Evolutionary conservation across 2,113 vertebrate genomes (phyloP).

Genomic region (Laticauda colubrina): DNA sequence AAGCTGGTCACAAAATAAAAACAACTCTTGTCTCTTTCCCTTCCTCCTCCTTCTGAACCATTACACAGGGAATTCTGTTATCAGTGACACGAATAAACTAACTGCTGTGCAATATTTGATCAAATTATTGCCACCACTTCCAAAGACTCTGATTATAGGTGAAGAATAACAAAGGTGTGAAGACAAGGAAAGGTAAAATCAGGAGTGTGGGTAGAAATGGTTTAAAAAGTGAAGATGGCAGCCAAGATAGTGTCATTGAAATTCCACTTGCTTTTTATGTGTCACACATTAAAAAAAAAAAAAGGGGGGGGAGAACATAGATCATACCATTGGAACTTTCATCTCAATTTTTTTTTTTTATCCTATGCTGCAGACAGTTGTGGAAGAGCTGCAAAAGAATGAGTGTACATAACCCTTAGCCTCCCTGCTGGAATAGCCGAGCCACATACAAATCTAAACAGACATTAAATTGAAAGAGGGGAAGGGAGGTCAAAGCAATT

Average conservation of each 20-base stretch:
- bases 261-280: not conserved
- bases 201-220: not conserved
- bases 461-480: slow-evolving; percentile 5
- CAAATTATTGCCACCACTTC: not conserved
- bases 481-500: not conserved
- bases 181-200: not conserved
- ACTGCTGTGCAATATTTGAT: not conserved
- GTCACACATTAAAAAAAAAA: not conserved
- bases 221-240: not conserved
- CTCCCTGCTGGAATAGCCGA: not conserved
- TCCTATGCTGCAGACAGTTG: not conserved
- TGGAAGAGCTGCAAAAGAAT: not conserved
- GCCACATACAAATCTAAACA: slow-evolving; percentile 18
- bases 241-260: not conserved
- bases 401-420: not conserved
- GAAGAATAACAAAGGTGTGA: too few species aligned
- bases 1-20: not conserved
- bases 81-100: not conserved
- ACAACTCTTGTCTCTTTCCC: not conserved
- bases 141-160: not conserved
- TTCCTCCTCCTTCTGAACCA: not conserved
- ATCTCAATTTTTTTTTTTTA: not conserved
- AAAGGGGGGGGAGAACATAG: not conserved
- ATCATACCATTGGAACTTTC: not conserved
- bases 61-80: not conserved